Percentiles rank a stretch among this genome's conserved stretches.
phyloP scores from a whole-genome alignment of 2,113 vertebrate species.

The Propithecus coquereli region DNA sequence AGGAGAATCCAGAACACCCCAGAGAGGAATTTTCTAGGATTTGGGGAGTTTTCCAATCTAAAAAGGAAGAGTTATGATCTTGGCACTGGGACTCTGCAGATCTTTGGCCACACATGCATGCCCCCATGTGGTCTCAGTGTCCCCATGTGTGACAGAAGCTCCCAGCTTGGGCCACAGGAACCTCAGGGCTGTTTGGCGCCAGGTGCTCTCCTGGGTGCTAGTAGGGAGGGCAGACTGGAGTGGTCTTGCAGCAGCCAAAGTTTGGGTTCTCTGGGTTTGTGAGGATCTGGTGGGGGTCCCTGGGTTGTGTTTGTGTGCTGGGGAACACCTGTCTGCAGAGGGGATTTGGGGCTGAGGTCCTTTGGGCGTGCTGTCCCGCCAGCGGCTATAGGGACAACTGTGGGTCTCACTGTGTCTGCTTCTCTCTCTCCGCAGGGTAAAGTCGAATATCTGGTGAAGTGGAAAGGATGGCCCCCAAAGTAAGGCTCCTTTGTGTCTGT shows the following conservation, averaged over 20 bases:
- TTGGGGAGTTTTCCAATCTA: background rate
- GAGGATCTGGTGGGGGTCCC: background rate
- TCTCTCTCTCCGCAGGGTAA: slow-evolving; percentile 89
- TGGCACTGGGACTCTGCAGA: background rate
- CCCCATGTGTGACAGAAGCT: background rate
- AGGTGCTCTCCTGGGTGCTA: background rate
- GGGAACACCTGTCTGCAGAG: background rate
- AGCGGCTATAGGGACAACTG: background rate
- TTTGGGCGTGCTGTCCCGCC: background rate
- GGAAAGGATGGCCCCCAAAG: slow-evolving; percentile 99
- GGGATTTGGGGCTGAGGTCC: background rate
- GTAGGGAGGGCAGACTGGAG: background rate
- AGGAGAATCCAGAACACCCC: no score
- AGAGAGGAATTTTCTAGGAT: background rate
- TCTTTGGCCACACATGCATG: fast-evolving
- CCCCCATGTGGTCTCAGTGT: background rate
- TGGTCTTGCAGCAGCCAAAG: background rate
- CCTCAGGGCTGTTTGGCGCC: background rate
- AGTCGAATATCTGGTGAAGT: slow-evolving; percentile 98
- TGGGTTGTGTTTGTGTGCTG: background rate
- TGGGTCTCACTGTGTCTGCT: slow-evolving; percentile 55
- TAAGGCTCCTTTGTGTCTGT: slow-evolving; percentile 82
- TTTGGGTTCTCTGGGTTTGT: background rate
- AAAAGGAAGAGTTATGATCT: background rate
- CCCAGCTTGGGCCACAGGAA: background rate